Conservation (phyloP, 2,113 vertebrate genomes). For the Megaceryle maxima region DNA sequence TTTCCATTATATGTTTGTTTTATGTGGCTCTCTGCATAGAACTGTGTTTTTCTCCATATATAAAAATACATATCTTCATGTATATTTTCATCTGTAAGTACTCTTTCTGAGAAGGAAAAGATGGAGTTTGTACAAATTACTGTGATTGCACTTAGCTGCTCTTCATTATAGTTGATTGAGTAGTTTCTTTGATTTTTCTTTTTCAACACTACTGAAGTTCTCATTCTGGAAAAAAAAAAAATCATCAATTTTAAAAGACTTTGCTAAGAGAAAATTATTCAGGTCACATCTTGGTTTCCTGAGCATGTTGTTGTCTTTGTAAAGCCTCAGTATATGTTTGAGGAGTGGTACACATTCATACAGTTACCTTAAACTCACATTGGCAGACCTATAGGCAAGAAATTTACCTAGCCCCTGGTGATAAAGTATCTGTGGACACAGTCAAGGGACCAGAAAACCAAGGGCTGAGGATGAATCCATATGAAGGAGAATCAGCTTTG, state of each 20-base stretch:
- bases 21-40: not conserved
- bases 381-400: not conserved
- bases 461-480: not conserved
- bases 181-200: slow-evolving; percentile 2
- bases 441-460: not conserved
- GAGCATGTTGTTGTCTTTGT: not conserved
- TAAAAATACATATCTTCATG: not conserved
- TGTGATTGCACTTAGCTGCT: slow-evolving; percentile 15
- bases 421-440: not conserved
- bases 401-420: not conserved
- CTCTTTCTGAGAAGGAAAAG: not conserved
- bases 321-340: not conserved
- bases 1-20: not conserved
- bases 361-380: not conserved
- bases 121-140: slow-evolving; percentile 1
- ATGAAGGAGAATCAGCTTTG: not conserved
- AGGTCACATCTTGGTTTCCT: not conserved
- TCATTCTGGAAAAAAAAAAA: not conserved
- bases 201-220: not conserved
- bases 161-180: slow-evolving; percentile 26
- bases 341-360: not conserved
- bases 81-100: not conserved
- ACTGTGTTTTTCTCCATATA: not conserved
- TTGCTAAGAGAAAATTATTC: not conserved
- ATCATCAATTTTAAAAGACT: not conserved